Base-by-base conservation (phyloP, 2,113 vertebrate genomes). In the Microtus pennsylvanicus region DNA sequence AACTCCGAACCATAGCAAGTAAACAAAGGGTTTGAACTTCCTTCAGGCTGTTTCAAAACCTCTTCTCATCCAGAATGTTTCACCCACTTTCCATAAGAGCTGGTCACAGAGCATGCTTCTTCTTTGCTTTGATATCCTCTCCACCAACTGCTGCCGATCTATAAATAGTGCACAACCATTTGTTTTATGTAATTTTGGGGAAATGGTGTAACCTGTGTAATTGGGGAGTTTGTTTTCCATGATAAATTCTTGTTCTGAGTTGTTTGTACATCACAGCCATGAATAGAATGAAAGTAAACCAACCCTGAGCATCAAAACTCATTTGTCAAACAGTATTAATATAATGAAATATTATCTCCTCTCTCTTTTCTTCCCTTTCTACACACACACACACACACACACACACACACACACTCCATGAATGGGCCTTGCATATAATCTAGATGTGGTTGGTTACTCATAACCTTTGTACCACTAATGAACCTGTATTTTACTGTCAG, bases 321-420 rank as follows among this genome's bases (percentile, higher is more conserved):
- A 95, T 75, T 52, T 78, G 50, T 77, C 78, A 95, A 47, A 81
- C 50, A 85, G 75, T 47, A 69, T 33, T 87, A 93, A 89, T 76
- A 28, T 9, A 2, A 67, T 63, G 35, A 82, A 94, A 90, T 26
- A 30, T 55, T 42, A 24, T 52, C 11, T 81, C 45, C 33, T 93
- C 45, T 70, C 45, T 38, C 8, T 67, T 7, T 33, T n/a, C 33
- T n/a, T 58, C 55, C 55, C 55, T 19, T 38, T 61, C 21, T 82
- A 81, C 10, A 81, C 21, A 61, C 47, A 35, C 4, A 55, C 12
- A 52, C 50, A 81, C 16, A 81, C 76, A 19, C 30, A 50, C 76
- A 47, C 75, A 77, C 75, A 50, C 47, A 38, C n/a, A 42, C 72
- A 81, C 77, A 45, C 74, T 55, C 55, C 16, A 55, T 5, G 24